Evolutionary conservation across 1,140 invertebrate species (phyloP).

Genomic region (Drosophila sucinea): DNA sequence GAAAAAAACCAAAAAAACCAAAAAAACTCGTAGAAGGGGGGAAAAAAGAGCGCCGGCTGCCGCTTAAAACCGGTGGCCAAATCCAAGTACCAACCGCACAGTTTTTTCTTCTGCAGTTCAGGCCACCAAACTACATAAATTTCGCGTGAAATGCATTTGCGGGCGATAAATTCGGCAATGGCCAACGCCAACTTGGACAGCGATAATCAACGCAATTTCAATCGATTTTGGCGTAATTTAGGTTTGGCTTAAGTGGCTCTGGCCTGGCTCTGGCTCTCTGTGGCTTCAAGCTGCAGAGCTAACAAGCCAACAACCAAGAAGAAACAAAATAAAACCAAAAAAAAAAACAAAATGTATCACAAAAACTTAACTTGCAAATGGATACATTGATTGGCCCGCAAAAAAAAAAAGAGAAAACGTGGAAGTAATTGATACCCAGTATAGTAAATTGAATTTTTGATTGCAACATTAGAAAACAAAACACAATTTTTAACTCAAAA

Average conservation of each 20-base stretch:
- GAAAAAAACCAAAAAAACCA: constrained; percentile 17
- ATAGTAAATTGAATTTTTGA: neutral
- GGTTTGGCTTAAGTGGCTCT: constrained; percentile 70
- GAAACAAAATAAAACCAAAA: constrained; percentile 7
- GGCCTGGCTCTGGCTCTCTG: constrained; percentile 28
- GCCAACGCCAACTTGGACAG: constrained; percentile 52
- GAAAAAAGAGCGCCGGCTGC: constrained; percentile 49
- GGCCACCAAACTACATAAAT: constrained; percentile 72
- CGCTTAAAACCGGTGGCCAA: constrained; percentile 76
- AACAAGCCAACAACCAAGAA: constrained; percentile 38
- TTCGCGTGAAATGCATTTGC: constrained; percentile 79
- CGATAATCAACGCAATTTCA: constrained; percentile 81
- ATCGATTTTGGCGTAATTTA: constrained; percentile 81
- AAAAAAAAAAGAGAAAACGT: constrained; percentile 14
- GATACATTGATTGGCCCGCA: constrained; percentile 23
- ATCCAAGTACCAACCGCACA: constrained; percentile 39
- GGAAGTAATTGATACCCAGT: constrained; percentile 16
- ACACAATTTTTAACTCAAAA: too few relatives aligned
- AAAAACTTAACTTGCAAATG: constrained; percentile 21
- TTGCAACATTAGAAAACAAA: neutral
- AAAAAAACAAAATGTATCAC: neutral
- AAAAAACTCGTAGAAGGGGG: neutral
- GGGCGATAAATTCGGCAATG: constrained; percentile 75
- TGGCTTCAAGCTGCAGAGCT: constrained; percentile 33
- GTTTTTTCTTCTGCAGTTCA: constrained; percentile 49